Evolutionary conservation across 2,797 vertebrate species (phyloP).

Genomic region (Setipinna tenuifilis): DNA sequence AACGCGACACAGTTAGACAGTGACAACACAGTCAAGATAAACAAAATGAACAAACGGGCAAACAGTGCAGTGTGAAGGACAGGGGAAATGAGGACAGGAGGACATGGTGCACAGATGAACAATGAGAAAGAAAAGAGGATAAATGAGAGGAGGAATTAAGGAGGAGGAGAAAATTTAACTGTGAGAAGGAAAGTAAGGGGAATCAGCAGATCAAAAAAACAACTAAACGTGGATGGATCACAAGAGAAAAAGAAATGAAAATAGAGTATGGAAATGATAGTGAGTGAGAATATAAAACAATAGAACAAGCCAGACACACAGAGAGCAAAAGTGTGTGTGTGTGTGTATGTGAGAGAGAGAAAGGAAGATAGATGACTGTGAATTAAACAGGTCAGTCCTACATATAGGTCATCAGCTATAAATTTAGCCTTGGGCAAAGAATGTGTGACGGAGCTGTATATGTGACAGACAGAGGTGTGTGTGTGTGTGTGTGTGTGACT

Average conservation of each 20-base stretch:
- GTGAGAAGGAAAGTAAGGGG: conserved; percentile 43
- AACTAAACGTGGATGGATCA: neutral
- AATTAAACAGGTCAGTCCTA: conserved; percentile 3
- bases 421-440: neutral
- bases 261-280: neutral
- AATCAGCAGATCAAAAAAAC: neutral
- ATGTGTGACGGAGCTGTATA: neutral
- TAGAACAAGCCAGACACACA: neutral
- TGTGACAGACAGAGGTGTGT: neutral
- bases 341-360: neutral
- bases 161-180: neutral
- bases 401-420: neutral
- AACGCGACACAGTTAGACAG: too few species aligned
- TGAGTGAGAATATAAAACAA: neutral
- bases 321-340: neutral
- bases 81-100: neutral
- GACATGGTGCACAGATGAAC: neutral
- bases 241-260: neutral
- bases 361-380: neutral
- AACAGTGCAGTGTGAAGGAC: neutral
- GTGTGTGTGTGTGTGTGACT: too few species aligned
- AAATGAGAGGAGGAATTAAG: neutral
- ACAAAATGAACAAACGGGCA: neutral
- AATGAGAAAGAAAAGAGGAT: neutral
- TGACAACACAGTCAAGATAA: too few species aligned